Conservation (phyloP, 2,888 invertebrate species). For the Chesias legatella region DNA sequence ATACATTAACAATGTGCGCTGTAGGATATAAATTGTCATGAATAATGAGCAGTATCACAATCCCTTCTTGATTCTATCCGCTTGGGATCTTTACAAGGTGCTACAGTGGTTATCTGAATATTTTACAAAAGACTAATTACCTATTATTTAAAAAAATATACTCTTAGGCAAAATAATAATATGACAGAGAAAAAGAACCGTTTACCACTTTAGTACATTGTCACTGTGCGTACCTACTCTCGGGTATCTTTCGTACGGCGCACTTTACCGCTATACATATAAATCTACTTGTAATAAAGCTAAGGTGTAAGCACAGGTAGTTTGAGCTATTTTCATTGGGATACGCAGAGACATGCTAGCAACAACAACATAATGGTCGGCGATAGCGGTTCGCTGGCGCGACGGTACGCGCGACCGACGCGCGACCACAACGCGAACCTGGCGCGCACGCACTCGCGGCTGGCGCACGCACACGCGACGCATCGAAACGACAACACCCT, state of each 20-base stretch:
- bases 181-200: slow-evolving; percentile 3
- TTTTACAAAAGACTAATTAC: too few relatives aligned
- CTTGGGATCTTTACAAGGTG: slow-evolving; percentile 57
- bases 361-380: slow-evolving; percentile 80
- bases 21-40: slow-evolving; percentile 3
- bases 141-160: slow-evolving; percentile 4
- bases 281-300: slow-evolving; percentile 30
- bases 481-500: slow-evolving; percentile 76
- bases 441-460: slow-evolving; percentile 67
- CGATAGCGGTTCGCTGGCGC: slow-evolving; percentile 74
- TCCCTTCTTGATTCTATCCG: slow-evolving; percentile 31
- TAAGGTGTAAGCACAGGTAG: slow-evolving; percentile 60
- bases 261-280: slow-evolving; percentile 13
- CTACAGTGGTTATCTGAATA: slow-evolving; percentile 53
- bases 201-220: slow-evolving; percentile 46
- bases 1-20: slow-evolving; percentile 3
- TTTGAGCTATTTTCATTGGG: slow-evolving; percentile 72
- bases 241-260: slow-evolving; percentile 16
- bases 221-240: slow-evolving; percentile 24
- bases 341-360: slow-evolving; percentile 80
- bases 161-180: slow-evolving; percentile 9
- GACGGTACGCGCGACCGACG: slow-evolving; percentile 66
- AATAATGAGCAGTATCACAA: neutral
- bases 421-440: slow-evolving; percentile 69
- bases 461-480: slow-evolving; percentile 47